Percentiles rank a stretch among this genome's conserved stretches.
phyloP scores from a whole-genome alignment of 2,888 invertebrate species.

The Eupsilia transversa region DNA sequence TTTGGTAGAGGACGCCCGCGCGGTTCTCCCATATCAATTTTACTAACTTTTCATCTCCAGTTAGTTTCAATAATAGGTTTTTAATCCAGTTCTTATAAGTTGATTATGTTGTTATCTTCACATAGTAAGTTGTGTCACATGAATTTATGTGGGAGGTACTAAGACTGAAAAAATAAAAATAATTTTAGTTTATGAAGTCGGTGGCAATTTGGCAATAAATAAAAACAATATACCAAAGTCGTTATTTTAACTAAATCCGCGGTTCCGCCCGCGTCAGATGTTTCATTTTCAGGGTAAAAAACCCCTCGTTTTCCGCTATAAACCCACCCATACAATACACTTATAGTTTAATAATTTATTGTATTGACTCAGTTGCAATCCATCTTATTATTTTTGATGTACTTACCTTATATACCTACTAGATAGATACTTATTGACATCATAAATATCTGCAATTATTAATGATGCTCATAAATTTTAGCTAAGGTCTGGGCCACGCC shows the following conservation, averaged over 20 bases:
- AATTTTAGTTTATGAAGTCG: too few species aligned
- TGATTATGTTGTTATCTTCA: background rate
- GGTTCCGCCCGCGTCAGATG: background rate
- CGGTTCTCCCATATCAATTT: background rate
- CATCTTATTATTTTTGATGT: slow-evolving; percentile 26
- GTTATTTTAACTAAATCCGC: too few species aligned
- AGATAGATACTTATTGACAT: slow-evolving; percentile 30
- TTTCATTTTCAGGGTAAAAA: background rate
- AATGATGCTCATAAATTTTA: slow-evolving; percentile 28
- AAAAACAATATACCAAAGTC: too few species aligned
- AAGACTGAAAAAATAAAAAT: too few species aligned
- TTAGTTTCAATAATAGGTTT: background rate
- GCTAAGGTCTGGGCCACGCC: slow-evolving; percentile 25
- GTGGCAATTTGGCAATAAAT: too few species aligned
- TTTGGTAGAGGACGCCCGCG: background rate
- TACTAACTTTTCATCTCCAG: background rate
- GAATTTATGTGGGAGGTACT: too few species aligned
- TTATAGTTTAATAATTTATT: background rate
- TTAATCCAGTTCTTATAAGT: background rate
- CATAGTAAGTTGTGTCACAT: background rate
- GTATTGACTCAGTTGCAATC: slow-evolving; percentile 11
- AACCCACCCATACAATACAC: background rate
- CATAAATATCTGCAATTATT: slow-evolving; percentile 29
- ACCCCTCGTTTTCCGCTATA: background rate
- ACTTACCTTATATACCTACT: too few species aligned